A percentile compares a stretch with the other conserved stretches of the same genome.
Evolutionary conservation across 2,797 vertebrate genomes (phyloP).

Genomic region (Anableps anableps): DNA sequence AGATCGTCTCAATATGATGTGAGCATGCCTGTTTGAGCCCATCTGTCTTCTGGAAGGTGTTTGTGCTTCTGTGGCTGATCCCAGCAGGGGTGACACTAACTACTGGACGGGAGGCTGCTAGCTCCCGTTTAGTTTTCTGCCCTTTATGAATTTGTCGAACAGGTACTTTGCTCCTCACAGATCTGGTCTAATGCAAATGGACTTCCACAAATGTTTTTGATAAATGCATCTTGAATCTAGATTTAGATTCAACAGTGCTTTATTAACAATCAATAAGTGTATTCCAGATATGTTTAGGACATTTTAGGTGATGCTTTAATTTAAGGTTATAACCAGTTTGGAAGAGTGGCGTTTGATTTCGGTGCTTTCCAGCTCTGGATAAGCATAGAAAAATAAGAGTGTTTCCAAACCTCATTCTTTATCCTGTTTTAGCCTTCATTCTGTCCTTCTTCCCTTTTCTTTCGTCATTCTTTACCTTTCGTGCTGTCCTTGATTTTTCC

Average conservation of each 20-base stretch:
- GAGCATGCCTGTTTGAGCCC: conserved; percentile 48
- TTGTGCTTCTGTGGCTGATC: conserved; percentile 46
- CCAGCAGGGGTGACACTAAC: conserved; percentile 52
- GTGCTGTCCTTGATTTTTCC: too few species aligned
- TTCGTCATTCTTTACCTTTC: too few species aligned
- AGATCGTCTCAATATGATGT: conserved; percentile 53
- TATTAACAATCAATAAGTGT: conserved; percentile 3
- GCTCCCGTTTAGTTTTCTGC: conserved; percentile 37
- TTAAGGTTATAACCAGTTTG: neutral
- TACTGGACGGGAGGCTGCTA: conserved; percentile 26
- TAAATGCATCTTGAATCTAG: conserved; percentile 7
- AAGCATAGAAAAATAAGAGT: too few species aligned
- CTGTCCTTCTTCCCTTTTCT: too few species aligned
- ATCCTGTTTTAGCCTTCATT: too few species aligned
- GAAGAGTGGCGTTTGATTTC: neutral
- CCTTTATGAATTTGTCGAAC: conserved; percentile 42
- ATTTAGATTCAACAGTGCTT: neutral
- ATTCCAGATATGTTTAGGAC: neutral
- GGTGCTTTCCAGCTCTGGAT: too few species aligned
- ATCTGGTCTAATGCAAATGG: neutral
- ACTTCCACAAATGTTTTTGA: neutral
- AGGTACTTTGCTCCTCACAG: conserved; percentile 20
- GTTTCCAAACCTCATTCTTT: too few species aligned
- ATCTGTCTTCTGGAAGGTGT: conserved; percentile 56
- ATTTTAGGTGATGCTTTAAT: conserved; percentile 1